These are phyloP conservation scores for Tupaia tana DNA, from an alignment of 2,113 vertebrate genomes.

Conservation along the genomic window DNA sequence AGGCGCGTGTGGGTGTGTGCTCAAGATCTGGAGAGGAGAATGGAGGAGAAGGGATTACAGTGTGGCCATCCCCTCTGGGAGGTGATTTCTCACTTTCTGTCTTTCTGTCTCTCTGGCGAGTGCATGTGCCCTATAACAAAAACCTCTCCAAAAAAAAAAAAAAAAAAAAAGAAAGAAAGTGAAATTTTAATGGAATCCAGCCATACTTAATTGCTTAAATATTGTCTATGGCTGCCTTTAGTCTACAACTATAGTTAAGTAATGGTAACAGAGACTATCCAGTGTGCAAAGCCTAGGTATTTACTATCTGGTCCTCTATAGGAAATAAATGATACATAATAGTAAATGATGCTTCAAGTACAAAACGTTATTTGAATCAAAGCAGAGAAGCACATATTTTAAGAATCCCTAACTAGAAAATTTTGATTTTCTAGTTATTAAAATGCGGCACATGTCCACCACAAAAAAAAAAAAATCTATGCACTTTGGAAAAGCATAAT, in stretches of 20 bases:
- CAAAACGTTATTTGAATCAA: neutral
- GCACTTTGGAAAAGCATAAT: neutral
- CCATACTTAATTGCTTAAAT: neutral
- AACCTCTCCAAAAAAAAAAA: no score
- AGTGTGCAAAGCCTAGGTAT: neutral
- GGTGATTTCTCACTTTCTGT: no score
- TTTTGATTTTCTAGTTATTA: conserved; percentile 7
- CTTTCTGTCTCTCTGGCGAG: no score
- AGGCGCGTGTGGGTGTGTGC: no score
- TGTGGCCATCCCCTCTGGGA: no score
- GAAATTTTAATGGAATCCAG: neutral
- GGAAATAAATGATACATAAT: neutral
- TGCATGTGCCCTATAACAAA: no score
- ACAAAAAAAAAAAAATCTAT: neutral
- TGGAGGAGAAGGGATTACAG: no score
- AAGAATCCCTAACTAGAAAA: conserved; percentile 3
- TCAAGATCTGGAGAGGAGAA: no score
- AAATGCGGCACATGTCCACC: neutral
- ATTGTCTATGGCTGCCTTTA: neutral
- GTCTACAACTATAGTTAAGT: neutral
- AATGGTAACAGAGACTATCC: neutral
- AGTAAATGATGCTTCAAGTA: neutral
- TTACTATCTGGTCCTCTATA: neutral
- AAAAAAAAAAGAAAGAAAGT: conserved; percentile 7
- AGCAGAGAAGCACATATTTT: neutral